Evolutionary conservation across 2,797 vertebrate species (phyloP).

Genomic region (Eupleurogrammus muticus): DNA sequence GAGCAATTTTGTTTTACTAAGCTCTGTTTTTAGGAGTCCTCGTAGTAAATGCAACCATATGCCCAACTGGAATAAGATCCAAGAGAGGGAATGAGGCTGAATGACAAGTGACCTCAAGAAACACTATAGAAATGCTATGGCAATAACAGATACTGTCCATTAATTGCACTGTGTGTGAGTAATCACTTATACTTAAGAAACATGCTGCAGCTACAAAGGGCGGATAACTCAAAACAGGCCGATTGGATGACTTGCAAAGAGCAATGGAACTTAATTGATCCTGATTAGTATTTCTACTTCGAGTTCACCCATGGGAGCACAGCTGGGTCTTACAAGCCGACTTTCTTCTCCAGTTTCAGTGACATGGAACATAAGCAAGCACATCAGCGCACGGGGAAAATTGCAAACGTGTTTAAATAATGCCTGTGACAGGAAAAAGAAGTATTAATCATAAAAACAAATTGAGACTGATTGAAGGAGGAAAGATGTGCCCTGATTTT

Average conservation of each 20-base stretch:
- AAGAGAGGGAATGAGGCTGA: conserved; percentile 58
- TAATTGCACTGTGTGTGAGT: conserved; percentile 26
- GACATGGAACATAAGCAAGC: conserved; percentile 66
- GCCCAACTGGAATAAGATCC: conserved; percentile 67
- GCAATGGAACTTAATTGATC: conserved; percentile 67
- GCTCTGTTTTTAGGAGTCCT: conserved; percentile 72
- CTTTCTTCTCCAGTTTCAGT: conserved; percentile 48
- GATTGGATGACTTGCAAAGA: conserved; percentile 44
- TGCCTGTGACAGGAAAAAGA: conserved; percentile 46
- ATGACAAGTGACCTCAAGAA: conserved; percentile 77
- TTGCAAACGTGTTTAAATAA: conserved; percentile 61
- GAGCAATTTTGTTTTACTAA: conserved; percentile 77
- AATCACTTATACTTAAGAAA: conserved; percentile 39
- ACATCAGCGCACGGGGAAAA: conserved; percentile 47
- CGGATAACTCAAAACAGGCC: conserved; percentile 65
- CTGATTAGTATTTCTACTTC: conserved; percentile 65
- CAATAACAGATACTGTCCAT: conserved; percentile 55
- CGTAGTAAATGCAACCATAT: conserved; percentile 81
- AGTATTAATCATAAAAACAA: conserved; percentile 53
- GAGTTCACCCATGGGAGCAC: conserved; percentile 37
- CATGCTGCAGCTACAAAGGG: conserved; percentile 47
- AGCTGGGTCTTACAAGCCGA: conserved; percentile 42
- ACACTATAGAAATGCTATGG: conserved; percentile 68
- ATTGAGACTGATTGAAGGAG: conserved; percentile 37
- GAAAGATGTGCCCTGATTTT: conserved; percentile 41